These are phyloP conservation scores for Paratrypauchen microcephalus DNA, from an alignment of 2,797 vertebrate species.

Conservation along the genomic window DNA sequence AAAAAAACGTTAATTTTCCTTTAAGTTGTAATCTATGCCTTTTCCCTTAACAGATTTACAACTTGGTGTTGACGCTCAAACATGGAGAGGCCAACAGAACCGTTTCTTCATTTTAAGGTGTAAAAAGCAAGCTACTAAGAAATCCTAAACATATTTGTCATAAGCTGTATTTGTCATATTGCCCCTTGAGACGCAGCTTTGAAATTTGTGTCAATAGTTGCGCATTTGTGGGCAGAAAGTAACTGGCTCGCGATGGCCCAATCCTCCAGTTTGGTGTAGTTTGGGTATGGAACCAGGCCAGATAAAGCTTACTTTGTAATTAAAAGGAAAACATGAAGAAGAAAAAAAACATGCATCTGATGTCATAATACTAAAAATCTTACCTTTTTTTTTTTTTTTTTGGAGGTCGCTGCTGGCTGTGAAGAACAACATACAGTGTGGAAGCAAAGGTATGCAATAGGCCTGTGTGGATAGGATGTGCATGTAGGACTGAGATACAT, in stretches of 20 bases:
- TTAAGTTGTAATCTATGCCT: neutral
- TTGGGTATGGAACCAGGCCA: constrained; percentile 69
- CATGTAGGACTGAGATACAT: too few species aligned
- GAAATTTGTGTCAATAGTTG: constrained; percentile 60
- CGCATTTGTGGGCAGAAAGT: constrained; percentile 62
- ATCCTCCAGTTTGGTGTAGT: constrained; percentile 46
- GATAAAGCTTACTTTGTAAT: constrained; percentile 33
- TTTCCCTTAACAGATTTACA: neutral
- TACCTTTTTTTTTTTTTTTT: neutral
- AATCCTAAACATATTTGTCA: neutral
- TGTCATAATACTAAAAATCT: neutral
- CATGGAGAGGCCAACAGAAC: neutral
- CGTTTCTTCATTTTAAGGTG: neutral
- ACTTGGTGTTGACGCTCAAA: neutral
- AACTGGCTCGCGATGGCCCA: constrained; percentile 63
- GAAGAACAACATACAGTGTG: neutral
- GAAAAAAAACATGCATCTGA: neutral
- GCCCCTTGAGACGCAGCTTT: constrained; percentile 63
- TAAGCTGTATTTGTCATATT: neutral
- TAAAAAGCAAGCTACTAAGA: neutral
- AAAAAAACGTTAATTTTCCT: too few species aligned
- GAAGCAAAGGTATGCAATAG: neutral
- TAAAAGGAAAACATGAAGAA: too few species aligned
- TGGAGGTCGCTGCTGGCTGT: neutral
- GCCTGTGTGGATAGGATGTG: too few species aligned